These are phyloP conservation scores for Luffia ferchaultella DNA, from an alignment of 2,888 invertebrate genomes.

Conservation along the genomic window DNA sequence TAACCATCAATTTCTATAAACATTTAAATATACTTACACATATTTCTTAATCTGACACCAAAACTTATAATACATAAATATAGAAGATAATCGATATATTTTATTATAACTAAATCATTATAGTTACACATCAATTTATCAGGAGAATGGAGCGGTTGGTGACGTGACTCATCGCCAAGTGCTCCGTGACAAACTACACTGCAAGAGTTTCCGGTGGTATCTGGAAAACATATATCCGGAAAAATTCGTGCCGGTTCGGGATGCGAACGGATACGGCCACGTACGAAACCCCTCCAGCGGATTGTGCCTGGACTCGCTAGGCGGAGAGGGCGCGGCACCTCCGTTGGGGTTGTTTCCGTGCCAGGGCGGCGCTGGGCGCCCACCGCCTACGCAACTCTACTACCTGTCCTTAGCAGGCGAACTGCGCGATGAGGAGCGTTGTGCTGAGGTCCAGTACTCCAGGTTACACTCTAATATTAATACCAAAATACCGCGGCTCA, in stretches of 20 bases:
- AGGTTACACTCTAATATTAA: slow-evolving; percentile 27
- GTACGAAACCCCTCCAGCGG: slow-evolving; percentile 59
- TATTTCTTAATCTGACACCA: too few species aligned
- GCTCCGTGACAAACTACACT: slow-evolving; percentile 81
- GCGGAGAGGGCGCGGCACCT: slow-evolving; percentile 69
- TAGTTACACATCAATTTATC: too few species aligned
- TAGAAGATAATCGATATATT: too few species aligned
- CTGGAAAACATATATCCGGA: slow-evolving; percentile 88
- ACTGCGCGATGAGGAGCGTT: slow-evolving; percentile 78
- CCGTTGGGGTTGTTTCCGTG: slow-evolving; percentile 80
- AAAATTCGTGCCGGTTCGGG: slow-evolving; percentile 88
- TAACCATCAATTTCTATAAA: too few species aligned
- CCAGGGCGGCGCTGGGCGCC: slow-evolving; percentile 66
- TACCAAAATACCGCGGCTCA: not conserved
- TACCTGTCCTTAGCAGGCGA: slow-evolving; percentile 75
- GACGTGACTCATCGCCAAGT: slow-evolving; percentile 83
- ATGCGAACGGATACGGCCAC: slow-evolving; percentile 80
- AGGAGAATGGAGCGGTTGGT: slow-evolving; percentile 73
- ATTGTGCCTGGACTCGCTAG: slow-evolving; percentile 83
- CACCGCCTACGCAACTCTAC: slow-evolving; percentile 76
- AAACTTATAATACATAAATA: too few species aligned
- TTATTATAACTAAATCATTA: too few species aligned
- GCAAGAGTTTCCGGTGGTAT: slow-evolving; percentile 89
- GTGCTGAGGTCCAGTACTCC: slow-evolving; percentile 69
- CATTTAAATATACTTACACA: too few species aligned